Base-by-base conservation (phyloP, 2,113 vertebrate species). In the Esox niger region DNA sequence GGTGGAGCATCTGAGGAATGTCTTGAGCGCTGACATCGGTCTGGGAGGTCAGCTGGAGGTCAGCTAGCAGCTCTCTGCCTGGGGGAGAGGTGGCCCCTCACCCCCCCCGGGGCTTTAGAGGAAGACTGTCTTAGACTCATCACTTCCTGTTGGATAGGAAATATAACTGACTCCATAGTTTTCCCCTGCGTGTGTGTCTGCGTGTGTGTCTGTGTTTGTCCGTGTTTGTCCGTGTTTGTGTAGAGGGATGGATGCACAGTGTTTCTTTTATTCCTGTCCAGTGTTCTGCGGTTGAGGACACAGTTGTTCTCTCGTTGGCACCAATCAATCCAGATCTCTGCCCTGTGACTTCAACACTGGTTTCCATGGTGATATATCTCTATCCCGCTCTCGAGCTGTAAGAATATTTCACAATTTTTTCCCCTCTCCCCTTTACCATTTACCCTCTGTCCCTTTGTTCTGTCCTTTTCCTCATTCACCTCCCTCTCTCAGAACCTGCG, bases 401-500 rank as follows among this genome's bases (percentile, higher is more conserved):
- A 61, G 20, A 9, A 31, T 61, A 0, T 23, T 31, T 56, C 21
- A 25, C 23, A 11, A 2, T 25, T 56, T 49, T 13, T 20, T 21
- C n/a, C 46, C 13, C 46, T 17, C 46, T 17, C 7, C 43, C n/a
- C 20, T 15, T 13, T 1, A 2, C 9, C 33, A 23, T 17, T 68
- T 59, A 23, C 49, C 26, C 33, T 8, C 13, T 58, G 26, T 23
- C 31, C 23, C 62, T 68, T 60, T 55, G 2, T 54, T 43, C 20
- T 23, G 6, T 52, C 62, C 11, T 78, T 79, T 82, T 70, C 70
- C 83, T 25, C 29, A 15, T 30, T n/a, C 23, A 23, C 64, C n/a
- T 71, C 76, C 83, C 71, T 87, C 64, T 59, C 71, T 69, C 84
- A 98, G 96, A 93, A 91, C 43, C 81, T 98, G 82, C 94, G 95